Evolutionary conservation across 2,113 vertebrate species (phyloP).

Genomic region (Merops nubicus): DNA sequence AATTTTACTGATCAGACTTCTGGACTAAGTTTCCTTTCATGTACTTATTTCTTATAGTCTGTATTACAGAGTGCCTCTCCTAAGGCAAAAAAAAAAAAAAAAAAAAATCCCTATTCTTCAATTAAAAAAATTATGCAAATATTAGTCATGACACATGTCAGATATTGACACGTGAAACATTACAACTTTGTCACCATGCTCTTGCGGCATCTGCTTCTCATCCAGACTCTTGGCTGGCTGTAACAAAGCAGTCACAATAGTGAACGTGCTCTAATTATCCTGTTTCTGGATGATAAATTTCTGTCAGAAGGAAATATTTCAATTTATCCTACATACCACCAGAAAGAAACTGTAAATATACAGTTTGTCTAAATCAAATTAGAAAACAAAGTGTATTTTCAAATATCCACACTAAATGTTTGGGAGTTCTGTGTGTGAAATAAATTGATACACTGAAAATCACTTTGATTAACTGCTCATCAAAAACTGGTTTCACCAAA

Average conservation of each 20-base stretch:
- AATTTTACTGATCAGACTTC: not conserved
- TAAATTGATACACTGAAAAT: not conserved
- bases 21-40: not conserved
- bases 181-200: not conserved
- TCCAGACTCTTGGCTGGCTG: not conserved
- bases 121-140: not conserved
- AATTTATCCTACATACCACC: not conserved
- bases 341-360: not conserved
- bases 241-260: not conserved
- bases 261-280: not conserved
- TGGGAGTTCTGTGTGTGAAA: not conserved
- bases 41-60: not conserved
- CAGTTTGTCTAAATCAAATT: not conserved
- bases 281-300: not conserved
- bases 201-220: not conserved
- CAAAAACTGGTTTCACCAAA: not conserved
- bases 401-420: not conserved
- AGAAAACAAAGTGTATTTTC: not conserved
- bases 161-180: too few species aligned
- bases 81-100: too few species aligned
- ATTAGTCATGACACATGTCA: not conserved
- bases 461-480: not conserved
- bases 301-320: not conserved
- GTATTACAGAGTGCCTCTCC: not conserved
- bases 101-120: too few species aligned